Percentiles rank a stretch among this genome's conserved stretches.
Conservation (phyloP, 2,888 invertebrate genomes). For the Agrenia bidenticulata region DNA sequence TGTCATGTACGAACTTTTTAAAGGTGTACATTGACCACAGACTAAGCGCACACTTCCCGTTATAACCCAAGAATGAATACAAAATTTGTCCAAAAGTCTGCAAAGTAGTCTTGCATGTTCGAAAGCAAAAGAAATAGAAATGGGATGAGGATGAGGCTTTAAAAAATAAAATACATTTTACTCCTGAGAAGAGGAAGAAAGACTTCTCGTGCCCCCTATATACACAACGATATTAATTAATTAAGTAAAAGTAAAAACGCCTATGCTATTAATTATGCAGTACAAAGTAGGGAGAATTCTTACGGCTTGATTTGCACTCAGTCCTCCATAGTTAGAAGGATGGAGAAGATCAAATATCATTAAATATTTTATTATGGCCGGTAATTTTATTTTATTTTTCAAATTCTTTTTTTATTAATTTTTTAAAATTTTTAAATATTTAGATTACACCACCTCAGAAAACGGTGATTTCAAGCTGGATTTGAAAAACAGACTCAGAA, state of each 20-base stretch:
- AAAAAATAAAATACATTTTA: too few species aligned
- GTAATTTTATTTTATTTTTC: too few species aligned
- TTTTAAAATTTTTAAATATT: too few species aligned
- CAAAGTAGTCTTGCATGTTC: conserved; percentile 37
- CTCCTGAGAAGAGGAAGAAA: too few species aligned
- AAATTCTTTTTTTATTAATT: too few species aligned
- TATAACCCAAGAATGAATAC: conserved; percentile 34
- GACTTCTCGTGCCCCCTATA: background rate
- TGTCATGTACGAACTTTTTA: conserved; percentile 32
- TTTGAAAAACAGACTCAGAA: conserved; percentile 31
- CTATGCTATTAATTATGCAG: conserved; percentile 26
- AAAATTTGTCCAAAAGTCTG: conserved; percentile 35
- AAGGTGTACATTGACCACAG: conserved; percentile 37
- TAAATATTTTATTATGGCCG: too few species aligned
- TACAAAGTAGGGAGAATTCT: conserved; percentile 16
- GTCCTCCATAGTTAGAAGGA: conserved; percentile 32
- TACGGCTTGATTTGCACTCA: conserved; percentile 24
- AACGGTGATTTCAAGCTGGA: conserved; percentile 36
- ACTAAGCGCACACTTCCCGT: conserved; percentile 30
- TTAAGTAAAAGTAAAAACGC: conserved; percentile 25
- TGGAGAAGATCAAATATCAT: conserved; percentile 32
- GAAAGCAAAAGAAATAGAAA: conserved; percentile 10
- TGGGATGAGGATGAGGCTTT: too few species aligned
- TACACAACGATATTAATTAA: conserved; percentile 27
- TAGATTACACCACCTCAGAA: too few species aligned